These are phyloP conservation scores for Taenaris catops DNA, from an alignment of 2,888 invertebrate genomes.

Conservation along the genomic window DNA sequence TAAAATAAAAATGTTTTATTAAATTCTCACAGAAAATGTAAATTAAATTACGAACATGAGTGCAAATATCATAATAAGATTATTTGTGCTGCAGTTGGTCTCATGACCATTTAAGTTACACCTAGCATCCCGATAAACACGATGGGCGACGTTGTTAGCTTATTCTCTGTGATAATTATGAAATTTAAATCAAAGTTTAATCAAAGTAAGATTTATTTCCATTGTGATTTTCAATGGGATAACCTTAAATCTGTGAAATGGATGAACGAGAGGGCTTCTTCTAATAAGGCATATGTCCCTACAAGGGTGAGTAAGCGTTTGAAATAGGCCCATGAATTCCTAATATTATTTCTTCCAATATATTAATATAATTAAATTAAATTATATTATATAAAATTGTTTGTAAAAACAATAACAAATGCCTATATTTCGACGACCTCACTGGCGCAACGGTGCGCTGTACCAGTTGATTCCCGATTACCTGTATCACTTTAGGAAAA, in stretches of 20 bases:
- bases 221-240: conserved; percentile 66
- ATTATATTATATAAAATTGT: not conserved
- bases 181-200: conserved; percentile 76
- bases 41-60: conserved; percentile 59
- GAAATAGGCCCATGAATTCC: not conserved
- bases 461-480: too few relatives aligned
- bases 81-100: conserved; percentile 46
- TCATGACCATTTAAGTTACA: conserved; percentile 60
- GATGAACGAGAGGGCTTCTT: conserved; percentile 88
- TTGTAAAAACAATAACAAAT: too few relatives aligned
- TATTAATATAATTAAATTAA: too few relatives aligned
- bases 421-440: too few relatives aligned
- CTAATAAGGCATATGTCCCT: conserved; percentile 91
- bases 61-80: conserved; percentile 40
- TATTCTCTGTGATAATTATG: conserved; percentile 76
- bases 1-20: conserved; percentile 18
- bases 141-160: conserved; percentile 73
- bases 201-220: conserved; percentile 67
- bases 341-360: too few relatives aligned
- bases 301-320: conserved; percentile 76
- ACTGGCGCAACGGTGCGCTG: too few relatives aligned
- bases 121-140: conserved; percentile 31
- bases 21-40: conserved; percentile 44
- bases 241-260: conserved; percentile 81
- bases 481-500: too few relatives aligned